Evolutionary conservation across 2,797 vertebrate species (phyloP), one percentile per base, ranked within the genome.

Genomic region (Apogon hyalosoma): DNA sequence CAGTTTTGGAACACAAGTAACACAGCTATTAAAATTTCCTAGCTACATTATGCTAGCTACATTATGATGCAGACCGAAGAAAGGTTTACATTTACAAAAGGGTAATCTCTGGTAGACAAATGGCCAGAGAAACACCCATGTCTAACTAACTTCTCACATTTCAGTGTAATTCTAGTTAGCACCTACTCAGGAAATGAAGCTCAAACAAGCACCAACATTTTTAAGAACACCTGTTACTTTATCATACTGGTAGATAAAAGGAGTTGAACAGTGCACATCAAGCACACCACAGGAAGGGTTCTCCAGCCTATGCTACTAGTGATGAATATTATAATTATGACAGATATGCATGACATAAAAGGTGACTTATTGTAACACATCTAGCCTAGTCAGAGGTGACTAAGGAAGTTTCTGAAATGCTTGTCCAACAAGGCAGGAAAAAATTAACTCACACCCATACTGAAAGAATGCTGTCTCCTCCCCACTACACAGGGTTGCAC

Each of bases 61-160:
- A n/a, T 60, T 4, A 50, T 67, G 53, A 41, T 61, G 28, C 9
- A 51, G 11, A 41, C 13, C 46, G 1, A 36, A 2, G 3, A 6
- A 11, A 55, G 16, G 33, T 5, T 9, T 52, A 46, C 0, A 53
- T 24, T 53, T 54, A 66, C 7, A 59, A 38, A 55, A 51, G 7
- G 11, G 14, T 53, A 43, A 15, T 3, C 18, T 59, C 71, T 42
- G 58, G 39, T 4, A 57, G 24, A 49, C 9, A 40, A 36, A n/a
- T 38, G 18, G 31, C 21, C 16, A 14, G 18, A 11, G 33, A 19
- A 46, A 40, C 31, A 51, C 74, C 52, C 39, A 28, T 57, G 33
- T 74, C 28, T 42, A 38, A 51, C 43, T 18, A 63, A 48, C 41
- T 40, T 79, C 69, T 83, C 73, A 65, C 15, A 51, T 84, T 76